Conservation (phyloP, 2,888 invertebrate species). For the Cinara cedri region DNA sequence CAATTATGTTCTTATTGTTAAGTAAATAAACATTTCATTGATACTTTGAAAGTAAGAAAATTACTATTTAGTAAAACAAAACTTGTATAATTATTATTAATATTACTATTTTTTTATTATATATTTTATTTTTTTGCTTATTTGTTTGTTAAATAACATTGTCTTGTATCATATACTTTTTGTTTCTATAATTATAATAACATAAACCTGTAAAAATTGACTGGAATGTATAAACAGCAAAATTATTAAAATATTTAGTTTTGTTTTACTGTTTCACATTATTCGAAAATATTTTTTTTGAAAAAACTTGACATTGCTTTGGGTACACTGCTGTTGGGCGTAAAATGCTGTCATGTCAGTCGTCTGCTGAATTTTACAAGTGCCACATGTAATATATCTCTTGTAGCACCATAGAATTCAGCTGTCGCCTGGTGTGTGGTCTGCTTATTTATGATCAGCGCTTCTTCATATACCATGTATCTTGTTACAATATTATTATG, state of each 20-base stretch:
- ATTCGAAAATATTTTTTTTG: neutral
- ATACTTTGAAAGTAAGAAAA: conserved; percentile 36
- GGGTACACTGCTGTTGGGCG: conserved; percentile 42
- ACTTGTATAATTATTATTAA: conserved; percentile 40
- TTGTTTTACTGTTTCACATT: conserved; percentile 14
- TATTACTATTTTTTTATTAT: conserved; percentile 10
- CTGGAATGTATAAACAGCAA: neutral
- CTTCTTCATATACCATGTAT: conserved; percentile 9
- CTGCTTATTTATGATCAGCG: conserved; percentile 54
- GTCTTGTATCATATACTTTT: conserved; percentile 43
- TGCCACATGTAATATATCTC: conserved; percentile 60
- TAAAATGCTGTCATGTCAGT: conserved; percentile 42
- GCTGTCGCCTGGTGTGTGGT: conserved; percentile 67
- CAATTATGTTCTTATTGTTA: neutral
- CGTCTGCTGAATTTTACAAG: conserved; percentile 54
- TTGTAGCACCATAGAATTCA: conserved; percentile 93
- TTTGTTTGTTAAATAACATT: conserved; percentile 33
- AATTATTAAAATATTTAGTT: conserved; percentile 11
- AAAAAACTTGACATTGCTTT: conserved; percentile 22
- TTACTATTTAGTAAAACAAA: conserved; percentile 40
- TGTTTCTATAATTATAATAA: conserved; percentile 37
- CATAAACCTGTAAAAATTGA: neutral
- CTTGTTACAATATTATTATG: neutral
- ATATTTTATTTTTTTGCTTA: conserved; percentile 25
- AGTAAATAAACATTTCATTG: neutral